Percentiles rank a stretch among this genome's conserved stretches.
Evolutionary conservation across 2,113 vertebrate genomes (phyloP).

Genomic region (Leptobrachium ailaonicum): DNA sequence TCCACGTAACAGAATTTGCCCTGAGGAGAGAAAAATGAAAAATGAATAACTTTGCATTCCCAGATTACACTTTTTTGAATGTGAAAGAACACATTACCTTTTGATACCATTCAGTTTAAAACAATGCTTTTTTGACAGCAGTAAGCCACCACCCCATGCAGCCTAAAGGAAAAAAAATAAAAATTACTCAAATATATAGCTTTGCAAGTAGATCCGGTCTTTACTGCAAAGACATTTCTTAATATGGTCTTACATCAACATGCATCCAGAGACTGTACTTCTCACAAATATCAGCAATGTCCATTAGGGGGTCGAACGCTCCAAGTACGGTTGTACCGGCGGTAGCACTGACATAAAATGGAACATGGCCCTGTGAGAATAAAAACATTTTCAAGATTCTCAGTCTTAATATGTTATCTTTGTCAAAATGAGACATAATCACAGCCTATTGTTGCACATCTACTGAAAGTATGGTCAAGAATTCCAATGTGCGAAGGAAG

Average conservation of each 20-base stretch:
- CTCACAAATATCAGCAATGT: constrained; percentile 63
- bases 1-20: constrained; percentile 72
- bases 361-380: constrained; percentile 59
- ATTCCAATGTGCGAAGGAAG: too few relatives aligned
- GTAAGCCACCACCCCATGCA: constrained; percentile 65
- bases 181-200: too few relatives aligned
- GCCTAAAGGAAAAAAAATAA: constrained; percentile 54
- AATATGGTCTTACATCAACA: background rate
- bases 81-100: constrained; percentile 53
- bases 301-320: constrained; percentile 64
- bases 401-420: too few relatives aligned
- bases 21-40: constrained; percentile 45
- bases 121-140: constrained; percentile 64
- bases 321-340: constrained; percentile 68
- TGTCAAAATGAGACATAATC: too few relatives aligned
- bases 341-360: constrained; percentile 67
- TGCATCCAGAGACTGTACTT: constrained; percentile 39
- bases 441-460: too few relatives aligned
- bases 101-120: constrained; percentile 65
- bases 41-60: background rate
- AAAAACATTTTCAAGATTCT: background rate
- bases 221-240: background rate
- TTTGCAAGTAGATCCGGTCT: too few relatives aligned
- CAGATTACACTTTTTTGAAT: background rate
- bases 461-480: too few relatives aligned